Base-by-base conservation (phyloP, 1,140 invertebrate genomes). In the Lucilia cuprina region DNA sequence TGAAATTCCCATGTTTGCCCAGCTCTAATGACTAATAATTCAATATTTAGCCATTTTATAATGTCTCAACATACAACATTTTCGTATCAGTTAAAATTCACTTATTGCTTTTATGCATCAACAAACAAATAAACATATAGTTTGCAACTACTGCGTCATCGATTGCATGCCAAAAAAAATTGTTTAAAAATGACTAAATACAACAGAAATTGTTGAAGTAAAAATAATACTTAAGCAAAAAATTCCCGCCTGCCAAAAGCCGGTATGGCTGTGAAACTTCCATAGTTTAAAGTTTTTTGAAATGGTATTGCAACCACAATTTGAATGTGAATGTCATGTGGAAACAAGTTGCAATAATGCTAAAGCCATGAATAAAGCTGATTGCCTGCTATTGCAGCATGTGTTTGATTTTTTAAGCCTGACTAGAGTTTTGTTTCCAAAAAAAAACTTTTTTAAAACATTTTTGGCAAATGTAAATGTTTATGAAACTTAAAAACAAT, bases 291-390 rank as follows among this genome's bases (percentile, higher is more conserved):
- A 21, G 19, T 55, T 70, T 21, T 35, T 74, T 74, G 19, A 21
- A 5, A 25, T 77, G 74, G 14, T 21, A 47, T 80, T 49, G 47
- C n/a, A 19, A 21, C 14, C 19, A 80, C 41, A 49, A 80, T 80
- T 80, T 80, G 77, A 80, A 80, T 80, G 77, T 80, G 77, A 80
- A 80, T 80, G 77, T 80, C 77, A 78, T 78, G 75, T 35, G 75
- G 34, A 47, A 41, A 78, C 75, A 78, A 78, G 75, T 78, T 78
- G 41, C 77, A 80, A 10, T 49, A 80, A 2, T 80, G 77, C 12
- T 49, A 34, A 13, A 77, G 74, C 74, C 74, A 77, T 77, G 74
- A 77, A 30, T 30, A 30, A 30, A 12, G 77, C 21, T 80, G 41
- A n/a, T 19, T 70, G 65, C 55, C 55, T 60, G 55, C 14, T 60